Evolutionary conservation across 2,888 invertebrate species (phyloP).

Genomic region (Helleia helle): DNA sequence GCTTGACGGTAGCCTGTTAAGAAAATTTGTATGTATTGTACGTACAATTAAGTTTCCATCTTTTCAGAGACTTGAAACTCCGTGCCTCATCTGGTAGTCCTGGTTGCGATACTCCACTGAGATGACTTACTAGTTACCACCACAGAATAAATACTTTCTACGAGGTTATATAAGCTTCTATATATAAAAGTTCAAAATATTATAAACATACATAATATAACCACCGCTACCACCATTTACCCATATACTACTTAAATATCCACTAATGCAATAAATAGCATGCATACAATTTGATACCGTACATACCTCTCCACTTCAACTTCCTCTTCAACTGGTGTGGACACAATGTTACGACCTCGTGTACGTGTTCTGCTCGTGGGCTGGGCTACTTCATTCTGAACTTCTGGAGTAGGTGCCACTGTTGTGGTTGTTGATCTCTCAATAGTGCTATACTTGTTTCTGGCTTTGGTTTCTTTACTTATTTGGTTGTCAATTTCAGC

Average conservation of each 20-base stretch:
- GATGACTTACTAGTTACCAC: not conserved
- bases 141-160: not conserved
- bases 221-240: slow-evolving; percentile 13
- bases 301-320: slow-evolving; percentile 65
- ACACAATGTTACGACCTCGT: slow-evolving; percentile 61
- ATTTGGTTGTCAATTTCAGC: slow-evolving; percentile 58
- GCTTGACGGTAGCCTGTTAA: slow-evolving; percentile 80
- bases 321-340: slow-evolving; percentile 66
- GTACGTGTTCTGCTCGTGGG: slow-evolving; percentile 51
- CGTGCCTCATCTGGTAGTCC: slow-evolving; percentile 12
- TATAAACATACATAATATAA: slow-evolving; percentile 3
- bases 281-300: slow-evolving; percentile 5
- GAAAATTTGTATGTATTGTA: slow-evolving; percentile 20
- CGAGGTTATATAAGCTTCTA: slow-evolving; percentile 10
- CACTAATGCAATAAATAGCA: not conserved
- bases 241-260: not conserved
- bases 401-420: slow-evolving; percentile 68
- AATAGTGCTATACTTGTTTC: slow-evolving; percentile 71
- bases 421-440: slow-evolving; percentile 60
- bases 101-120: not conserved
- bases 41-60: slow-evolving; percentile 25
- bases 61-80: slow-evolving; percentile 19
- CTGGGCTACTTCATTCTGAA: slow-evolving; percentile 78
- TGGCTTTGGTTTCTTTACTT: slow-evolving; percentile 53
- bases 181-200: too few species aligned